A percentile compares a stretch with the other conserved stretches of the same genome.
Evolutionary conservation across 2,888 invertebrate species (phyloP).

Genomic region (Epiblema foenella): DNA sequence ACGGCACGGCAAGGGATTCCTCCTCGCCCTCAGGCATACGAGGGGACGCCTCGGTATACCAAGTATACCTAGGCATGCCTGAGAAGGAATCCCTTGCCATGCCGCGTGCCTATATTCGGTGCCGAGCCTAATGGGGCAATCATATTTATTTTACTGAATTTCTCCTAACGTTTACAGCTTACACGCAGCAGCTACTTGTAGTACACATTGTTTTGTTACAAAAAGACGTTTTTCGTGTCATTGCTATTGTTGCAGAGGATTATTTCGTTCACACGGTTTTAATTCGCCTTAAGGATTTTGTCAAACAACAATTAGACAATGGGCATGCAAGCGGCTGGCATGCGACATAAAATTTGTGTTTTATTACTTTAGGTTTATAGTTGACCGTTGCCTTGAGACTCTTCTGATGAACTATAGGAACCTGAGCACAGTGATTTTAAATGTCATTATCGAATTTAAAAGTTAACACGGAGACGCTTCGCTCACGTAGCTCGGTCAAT

Average conservation of each 20-base stretch:
- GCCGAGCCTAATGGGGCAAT: no score
- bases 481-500: no score
- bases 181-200: neutral
- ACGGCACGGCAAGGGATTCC: no score
- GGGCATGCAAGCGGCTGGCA: slow-evolving; percentile 19
- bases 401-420: neutral
- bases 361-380: neutral
- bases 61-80: no score
- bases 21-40: no score
- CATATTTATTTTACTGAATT: neutral
- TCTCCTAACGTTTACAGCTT: no score
- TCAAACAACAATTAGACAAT: slow-evolving; percentile 38
- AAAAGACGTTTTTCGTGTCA: slow-evolving; percentile 31
- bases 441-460: no score
- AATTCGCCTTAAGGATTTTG: slow-evolving; percentile 30
- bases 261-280: slow-evolving; percentile 36
- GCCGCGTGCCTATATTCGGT: no score
- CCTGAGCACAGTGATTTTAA: neutral
- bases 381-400: neutral
- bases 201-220: slow-evolving; percentile 28
- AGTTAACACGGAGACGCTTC: neutral
- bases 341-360: slow-evolving; percentile 10
- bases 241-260: slow-evolving; percentile 26
- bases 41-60: no score
- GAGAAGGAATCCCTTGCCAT: no score